phyloP scores from a whole-genome alignment of 2,113 vertebrate species.

The Anser brachyrhynchus region DNA sequence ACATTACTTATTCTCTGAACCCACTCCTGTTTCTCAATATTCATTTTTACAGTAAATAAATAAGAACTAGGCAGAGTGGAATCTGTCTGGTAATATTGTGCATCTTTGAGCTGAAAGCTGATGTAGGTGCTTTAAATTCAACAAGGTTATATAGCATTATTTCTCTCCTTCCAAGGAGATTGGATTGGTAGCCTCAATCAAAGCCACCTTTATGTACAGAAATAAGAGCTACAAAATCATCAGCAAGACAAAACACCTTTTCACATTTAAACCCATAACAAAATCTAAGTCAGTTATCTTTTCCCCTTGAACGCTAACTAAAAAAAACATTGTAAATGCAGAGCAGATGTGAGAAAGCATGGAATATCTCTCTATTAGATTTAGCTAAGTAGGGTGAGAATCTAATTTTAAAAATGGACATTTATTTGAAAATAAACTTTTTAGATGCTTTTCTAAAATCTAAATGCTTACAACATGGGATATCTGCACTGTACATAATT shows the following conservation, averaged over 20 bases:
- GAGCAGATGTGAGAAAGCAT: background rate
- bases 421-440: background rate
- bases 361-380: background rate
- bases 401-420: background rate
- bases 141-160: background rate
- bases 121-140: background rate
- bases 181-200: background rate
- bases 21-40: background rate
- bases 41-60: conserved; percentile 4
- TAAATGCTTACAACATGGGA: background rate
- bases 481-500: background rate
- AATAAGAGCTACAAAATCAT: background rate
- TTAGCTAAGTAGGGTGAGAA: background rate
- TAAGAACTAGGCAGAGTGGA: background rate
- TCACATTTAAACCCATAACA: background rate
- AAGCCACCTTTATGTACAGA: background rate
- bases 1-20: background rate
- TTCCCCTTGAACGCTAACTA: background rate
- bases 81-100: background rate
- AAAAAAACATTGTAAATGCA: background rate
- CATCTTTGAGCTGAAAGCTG: background rate
- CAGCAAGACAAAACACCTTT: background rate
- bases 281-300: background rate
- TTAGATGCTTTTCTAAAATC: background rate
- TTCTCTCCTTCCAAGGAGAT: background rate